These are phyloP conservation scores for Tetramorium parvispinum DNA, from an alignment of 1,140 invertebrate species.

Conservation along the genomic window DNA sequence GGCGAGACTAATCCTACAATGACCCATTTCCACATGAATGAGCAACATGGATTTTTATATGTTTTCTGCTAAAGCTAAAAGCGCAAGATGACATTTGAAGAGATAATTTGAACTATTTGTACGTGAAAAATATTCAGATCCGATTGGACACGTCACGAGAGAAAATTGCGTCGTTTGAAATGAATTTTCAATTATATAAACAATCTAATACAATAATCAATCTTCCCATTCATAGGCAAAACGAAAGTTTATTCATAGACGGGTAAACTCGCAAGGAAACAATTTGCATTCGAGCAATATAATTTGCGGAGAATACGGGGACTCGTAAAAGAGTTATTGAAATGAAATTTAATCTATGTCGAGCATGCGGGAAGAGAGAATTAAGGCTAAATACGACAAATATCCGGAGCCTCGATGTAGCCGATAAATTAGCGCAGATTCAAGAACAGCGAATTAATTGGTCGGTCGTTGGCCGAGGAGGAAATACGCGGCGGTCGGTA, in stretches of 20 bases:
- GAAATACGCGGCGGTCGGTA: constrained; percentile 52
- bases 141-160: not conserved
- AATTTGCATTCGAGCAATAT: not conserved
- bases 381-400: constrained; percentile 27
- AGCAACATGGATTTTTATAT: not conserved
- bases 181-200: not conserved
- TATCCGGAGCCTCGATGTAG: constrained; percentile 14
- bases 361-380: not conserved
- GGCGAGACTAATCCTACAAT: not conserved
- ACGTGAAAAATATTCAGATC: not conserved
- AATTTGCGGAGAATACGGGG: constrained; percentile 4
- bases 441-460: constrained; percentile 48
- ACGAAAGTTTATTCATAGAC: not conserved
- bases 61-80: not conserved
- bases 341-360: constrained; percentile 24
- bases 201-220: not conserved
- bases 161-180: not conserved
- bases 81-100: not conserved
- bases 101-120: not conserved
- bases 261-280: not conserved
- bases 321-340: not conserved
- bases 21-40: not conserved
- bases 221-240: not conserved
- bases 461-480: constrained; percentile 58
- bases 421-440: constrained; percentile 47